Percentiles rank a stretch among this genome's conserved stretches.
Evolutionary conservation across 2,888 invertebrate genomes (phyloP).

Genomic region (Cephus sareptanus): DNA sequence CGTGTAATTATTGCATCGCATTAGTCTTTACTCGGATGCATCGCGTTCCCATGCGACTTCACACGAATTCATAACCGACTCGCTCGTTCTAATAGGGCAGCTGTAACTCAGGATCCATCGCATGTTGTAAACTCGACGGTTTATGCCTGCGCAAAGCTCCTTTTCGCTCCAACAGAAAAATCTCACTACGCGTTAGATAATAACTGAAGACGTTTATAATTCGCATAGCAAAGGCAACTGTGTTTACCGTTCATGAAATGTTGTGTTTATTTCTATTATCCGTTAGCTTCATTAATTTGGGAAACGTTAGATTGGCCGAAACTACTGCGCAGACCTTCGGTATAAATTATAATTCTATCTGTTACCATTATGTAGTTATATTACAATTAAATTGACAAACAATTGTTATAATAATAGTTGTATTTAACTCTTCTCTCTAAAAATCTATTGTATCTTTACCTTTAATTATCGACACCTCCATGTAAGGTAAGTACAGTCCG

Average conservation of each 20-base stretch:
- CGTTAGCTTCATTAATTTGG: slow-evolving; percentile 7
- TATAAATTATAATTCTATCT: slow-evolving; percentile 36
- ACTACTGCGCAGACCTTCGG: slow-evolving; percentile 30
- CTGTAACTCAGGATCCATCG: slow-evolving; percentile 19
- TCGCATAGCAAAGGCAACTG: slow-evolving; percentile 40
- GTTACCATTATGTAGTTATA: slow-evolving; percentile 39
- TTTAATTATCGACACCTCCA: slow-evolving; percentile 28
- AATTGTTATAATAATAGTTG: slow-evolving; percentile 45
- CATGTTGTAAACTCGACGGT: slow-evolving; percentile 23
- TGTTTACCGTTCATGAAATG: slow-evolving; percentile 34
- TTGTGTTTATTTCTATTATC: slow-evolving; percentile 11
- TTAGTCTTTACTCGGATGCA: not conserved
- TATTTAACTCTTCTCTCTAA: slow-evolving; percentile 41
- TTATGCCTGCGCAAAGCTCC: slow-evolving; percentile 15
- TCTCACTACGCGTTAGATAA: slow-evolving; percentile 11
- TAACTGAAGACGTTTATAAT: slow-evolving; percentile 11
- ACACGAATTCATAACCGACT: not conserved
- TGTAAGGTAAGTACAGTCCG: slow-evolving; percentile 26
- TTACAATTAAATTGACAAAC: slow-evolving; percentile 50
- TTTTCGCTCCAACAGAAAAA: slow-evolving; percentile 22
- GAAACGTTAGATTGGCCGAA: slow-evolving; percentile 18
- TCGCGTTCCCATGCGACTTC: not conserved
- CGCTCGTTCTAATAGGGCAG: not conserved
- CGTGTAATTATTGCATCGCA: not conserved
- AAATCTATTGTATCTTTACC: slow-evolving; percentile 33